Evolutionary conservation across 2,797 vertebrate species (phyloP), one percentile per base, ranked within the genome.

Genomic region (Falco naumanni): DNA sequence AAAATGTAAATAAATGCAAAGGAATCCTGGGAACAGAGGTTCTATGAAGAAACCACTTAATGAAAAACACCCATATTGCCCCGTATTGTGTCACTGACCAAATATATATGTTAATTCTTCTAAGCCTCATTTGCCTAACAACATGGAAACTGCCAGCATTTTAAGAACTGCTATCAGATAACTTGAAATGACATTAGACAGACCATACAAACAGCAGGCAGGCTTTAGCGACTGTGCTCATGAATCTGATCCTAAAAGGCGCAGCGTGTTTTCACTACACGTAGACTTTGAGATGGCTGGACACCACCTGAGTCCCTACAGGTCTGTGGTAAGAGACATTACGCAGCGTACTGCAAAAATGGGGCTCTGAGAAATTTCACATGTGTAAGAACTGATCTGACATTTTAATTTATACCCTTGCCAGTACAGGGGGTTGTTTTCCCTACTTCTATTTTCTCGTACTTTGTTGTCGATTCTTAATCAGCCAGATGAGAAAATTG

Each of bases 71-170:
- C 5, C 39, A 34, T 25, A 22, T 53, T 65, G 51, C 56, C 87
- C 60, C 3, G 0, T 51, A 37, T 41, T 80, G 22, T 91, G 69
- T 70, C 66, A 60, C 29, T 64, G 81, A 83, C 80, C 48, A 39
- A 34, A 91, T 53, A 70, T 31, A 16, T 51, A 31, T 84, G 69
- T 74, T 84, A 93, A 96, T 71, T 71, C 69, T 84, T 47, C 69
- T 68, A 90, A 94, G 77, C 80, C 80, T 93, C 84, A 91, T 91
- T 93, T 94, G 81, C 88, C 66, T 92, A 87, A 90, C 63, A 88
- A 83, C 84, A 84, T 68, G 70, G 88, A 87, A 96, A 97, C 72
- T 81, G 77, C 22, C 70, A 84, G 86, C 80, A 50, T 76, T 86
- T 87, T 66, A 69, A 64, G 65, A 78, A 61, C 90, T 63, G 78